These are phyloP conservation scores for Pristionchus japonicus DNA, from an alignment of 2,888 invertebrate genomes.

Conservation along the genomic window DNA sequence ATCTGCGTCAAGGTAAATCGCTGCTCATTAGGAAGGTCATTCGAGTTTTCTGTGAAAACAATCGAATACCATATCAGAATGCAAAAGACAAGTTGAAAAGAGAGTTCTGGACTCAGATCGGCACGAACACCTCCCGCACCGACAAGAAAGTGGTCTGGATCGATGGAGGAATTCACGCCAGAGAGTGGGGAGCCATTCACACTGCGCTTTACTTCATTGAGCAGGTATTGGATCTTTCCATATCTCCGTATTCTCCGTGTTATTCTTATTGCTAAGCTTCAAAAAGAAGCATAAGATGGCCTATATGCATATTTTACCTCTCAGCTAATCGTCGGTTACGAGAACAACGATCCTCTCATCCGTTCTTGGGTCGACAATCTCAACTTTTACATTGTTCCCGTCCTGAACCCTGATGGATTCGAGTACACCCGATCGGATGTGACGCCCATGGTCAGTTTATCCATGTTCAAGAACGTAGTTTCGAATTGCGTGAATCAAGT, in stretches of 20 bases:
- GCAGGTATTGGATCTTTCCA: constrained; percentile 54
- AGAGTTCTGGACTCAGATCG: constrained; percentile 56
- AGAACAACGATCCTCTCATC: constrained; percentile 53
- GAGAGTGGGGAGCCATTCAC: constrained; percentile 74
- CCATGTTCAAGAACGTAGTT: background rate
- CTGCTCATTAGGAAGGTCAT: too few species aligned
- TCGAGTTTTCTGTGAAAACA: background rate
- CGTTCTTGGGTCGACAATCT: constrained; percentile 56
- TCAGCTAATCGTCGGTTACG: constrained; percentile 69
- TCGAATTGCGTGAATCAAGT: background rate
- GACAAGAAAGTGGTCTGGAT: constrained; percentile 71
- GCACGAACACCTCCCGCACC: constrained; percentile 60
- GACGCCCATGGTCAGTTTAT: constrained; percentile 60
- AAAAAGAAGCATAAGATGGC: too few species aligned
- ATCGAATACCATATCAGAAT: background rate
- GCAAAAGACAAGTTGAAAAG: background rate
- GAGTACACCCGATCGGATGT: constrained; percentile 70
- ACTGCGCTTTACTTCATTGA: constrained; percentile 74
- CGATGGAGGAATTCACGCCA: constrained; percentile 74
- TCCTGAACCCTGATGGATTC: constrained; percentile 72
- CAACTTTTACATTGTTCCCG: constrained; percentile 70
- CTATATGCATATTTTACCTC: too few species aligned
- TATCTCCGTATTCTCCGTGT: background rate
- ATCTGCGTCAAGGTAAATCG: constrained; percentile 69
- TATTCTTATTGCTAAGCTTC: too few species aligned